A percentile compares a stretch with the other conserved stretches of the same genome.
Evolutionary conservation across 2,113 vertebrate species (phyloP).

Genomic region (Catharus fuscescens): DNA sequence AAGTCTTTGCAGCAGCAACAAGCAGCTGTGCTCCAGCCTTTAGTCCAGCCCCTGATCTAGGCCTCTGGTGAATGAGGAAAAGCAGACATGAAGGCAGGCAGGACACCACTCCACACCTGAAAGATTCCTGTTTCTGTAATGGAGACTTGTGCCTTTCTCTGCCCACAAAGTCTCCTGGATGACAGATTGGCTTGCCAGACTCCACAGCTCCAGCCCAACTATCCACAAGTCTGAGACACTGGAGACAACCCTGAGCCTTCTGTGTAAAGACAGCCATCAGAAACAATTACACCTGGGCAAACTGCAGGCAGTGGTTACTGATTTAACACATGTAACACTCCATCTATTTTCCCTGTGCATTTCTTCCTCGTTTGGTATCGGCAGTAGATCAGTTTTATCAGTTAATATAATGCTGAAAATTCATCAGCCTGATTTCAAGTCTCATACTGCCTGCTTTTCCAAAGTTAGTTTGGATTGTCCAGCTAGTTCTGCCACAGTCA

Average conservation of each 20-base stretch:
- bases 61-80: not conserved
- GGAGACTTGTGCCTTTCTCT: not conserved
- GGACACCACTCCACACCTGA: not conserved
- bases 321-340: not conserved
- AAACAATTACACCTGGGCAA: not conserved
- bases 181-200: not conserved
- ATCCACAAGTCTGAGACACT: not conserved
- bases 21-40: not conserved
- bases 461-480: not conserved
- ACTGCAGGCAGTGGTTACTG: not conserved
- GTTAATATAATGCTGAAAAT: not conserved
- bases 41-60: not conserved
- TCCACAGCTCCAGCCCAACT: not conserved
- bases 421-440: not conserved
- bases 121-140: not conserved
- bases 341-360: not conserved
- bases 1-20: not conserved
- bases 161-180: too few relatives aligned
- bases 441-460: not conserved
- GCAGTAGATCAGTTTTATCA: not conserved
- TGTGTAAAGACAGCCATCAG: not conserved
- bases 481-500: not conserved
- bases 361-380: not conserved
- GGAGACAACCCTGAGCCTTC: not conserved
- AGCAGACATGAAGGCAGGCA: not conserved